These are phyloP conservation scores for Eudemis profundana DNA, from an alignment of 2,888 invertebrate genomes.

Conservation along the genomic window DNA sequence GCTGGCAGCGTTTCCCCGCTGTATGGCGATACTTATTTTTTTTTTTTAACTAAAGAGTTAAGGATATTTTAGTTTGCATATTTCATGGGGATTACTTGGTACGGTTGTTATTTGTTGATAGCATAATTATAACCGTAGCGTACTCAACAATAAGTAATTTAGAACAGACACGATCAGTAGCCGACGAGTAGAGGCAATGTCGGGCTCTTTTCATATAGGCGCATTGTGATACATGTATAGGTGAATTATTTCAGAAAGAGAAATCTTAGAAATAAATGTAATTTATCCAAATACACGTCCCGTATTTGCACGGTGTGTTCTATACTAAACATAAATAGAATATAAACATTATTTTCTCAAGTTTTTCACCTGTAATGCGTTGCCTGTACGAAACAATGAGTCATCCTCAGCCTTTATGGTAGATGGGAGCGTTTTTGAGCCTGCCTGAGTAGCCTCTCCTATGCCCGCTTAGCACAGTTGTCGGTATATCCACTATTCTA, in stretches of 20 bases:
- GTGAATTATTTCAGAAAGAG: not conserved
- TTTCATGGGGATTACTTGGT: too few relatives aligned
- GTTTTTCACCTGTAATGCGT: not conserved
- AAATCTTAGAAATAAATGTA: too few relatives aligned
- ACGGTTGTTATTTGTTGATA: too few relatives aligned
- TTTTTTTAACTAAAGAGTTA: too few relatives aligned
- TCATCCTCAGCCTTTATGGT: conserved; percentile 9
- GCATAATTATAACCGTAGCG: too few relatives aligned
- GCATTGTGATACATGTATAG: not conserved
- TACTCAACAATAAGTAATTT: not conserved
- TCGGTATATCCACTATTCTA: not conserved
- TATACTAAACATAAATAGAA: too few relatives aligned
- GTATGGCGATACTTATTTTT: too few relatives aligned
- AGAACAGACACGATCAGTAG: not conserved
- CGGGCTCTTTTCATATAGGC: not conserved
- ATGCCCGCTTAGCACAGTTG: not conserved
- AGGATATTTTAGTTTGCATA: too few relatives aligned
- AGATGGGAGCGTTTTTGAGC: conserved; percentile 8
- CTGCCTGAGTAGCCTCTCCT: not conserved
- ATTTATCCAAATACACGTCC: too few relatives aligned
- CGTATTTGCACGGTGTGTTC: too few relatives aligned
- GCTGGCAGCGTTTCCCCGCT: too few relatives aligned
- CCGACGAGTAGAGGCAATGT: not conserved
- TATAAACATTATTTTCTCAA: not conserved
- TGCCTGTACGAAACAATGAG: not conserved